phyloP scores from a whole-genome alignment of 2,113 vertebrate species.

The Cyanoramphus novaezelandiae region DNA sequence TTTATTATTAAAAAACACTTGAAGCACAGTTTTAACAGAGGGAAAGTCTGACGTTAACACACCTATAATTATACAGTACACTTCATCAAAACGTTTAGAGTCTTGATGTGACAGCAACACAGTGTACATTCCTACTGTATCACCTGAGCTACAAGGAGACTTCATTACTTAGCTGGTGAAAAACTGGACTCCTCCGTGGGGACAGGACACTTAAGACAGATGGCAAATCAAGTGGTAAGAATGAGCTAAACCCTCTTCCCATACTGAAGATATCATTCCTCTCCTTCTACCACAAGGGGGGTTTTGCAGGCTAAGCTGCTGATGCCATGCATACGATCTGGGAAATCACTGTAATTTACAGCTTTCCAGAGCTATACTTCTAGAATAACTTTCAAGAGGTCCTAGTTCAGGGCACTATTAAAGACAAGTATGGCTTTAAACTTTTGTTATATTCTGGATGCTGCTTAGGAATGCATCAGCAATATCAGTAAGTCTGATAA shows the following conservation, averaged over 20 bases:
- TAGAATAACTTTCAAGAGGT: neutral
- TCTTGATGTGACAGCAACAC: neutral
- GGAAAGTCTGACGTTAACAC: neutral
- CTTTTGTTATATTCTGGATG: neutral
- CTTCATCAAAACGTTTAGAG: neutral
- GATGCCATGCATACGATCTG: neutral
- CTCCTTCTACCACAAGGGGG: neutral
- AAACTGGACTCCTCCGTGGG: neutral
- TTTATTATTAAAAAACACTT: neutral
- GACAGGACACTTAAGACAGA: neutral
- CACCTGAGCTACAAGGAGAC: neutral
- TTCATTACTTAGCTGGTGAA: neutral
- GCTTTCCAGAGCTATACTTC: neutral
- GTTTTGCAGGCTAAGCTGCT: neutral
- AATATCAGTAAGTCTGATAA: neutral
- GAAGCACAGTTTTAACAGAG: neutral
- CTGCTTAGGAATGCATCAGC: neutral
- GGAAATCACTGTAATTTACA: neutral
- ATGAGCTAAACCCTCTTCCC: neutral
- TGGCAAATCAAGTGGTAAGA: neutral
- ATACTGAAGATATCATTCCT: neutral
- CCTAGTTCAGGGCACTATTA: neutral
- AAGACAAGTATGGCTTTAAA: neutral
- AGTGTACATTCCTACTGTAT: neutral
- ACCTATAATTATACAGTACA: neutral